Evolutionary conservation across 2,113 vertebrate genomes (phyloP).

Genomic region (Trichomycterus rosablanca): DNA sequence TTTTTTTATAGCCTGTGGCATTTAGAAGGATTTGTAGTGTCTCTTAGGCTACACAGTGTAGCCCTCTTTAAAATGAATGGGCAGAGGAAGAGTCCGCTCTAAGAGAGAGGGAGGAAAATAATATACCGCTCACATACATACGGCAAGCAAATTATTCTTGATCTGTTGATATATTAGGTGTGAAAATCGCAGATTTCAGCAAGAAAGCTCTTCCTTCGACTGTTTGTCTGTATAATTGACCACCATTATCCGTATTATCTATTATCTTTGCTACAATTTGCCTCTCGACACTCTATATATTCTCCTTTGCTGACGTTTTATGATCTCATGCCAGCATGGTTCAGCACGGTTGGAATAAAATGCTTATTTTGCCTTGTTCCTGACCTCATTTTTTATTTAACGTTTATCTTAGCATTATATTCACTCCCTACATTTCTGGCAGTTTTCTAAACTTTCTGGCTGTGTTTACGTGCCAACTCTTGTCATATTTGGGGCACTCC

Average conservation of each 20-base stretch:
- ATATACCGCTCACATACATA: neutral
- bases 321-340: neutral
- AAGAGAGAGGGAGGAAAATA: neutral
- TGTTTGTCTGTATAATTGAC: neutral
- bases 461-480: neutral
- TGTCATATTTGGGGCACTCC: constrained; percentile 9
- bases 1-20: constrained; percentile 4
- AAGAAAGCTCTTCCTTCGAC: neutral
- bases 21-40: constrained; percentile 8
- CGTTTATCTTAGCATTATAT: neutral
- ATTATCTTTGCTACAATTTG: neutral
- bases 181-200: constrained; percentile 1
- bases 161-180: neutral
- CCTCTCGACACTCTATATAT: neutral
- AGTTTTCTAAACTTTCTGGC: constrained; percentile 4
- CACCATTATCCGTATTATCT: neutral
- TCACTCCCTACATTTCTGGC: neutral
- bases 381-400: constrained; percentile 3
- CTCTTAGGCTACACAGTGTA: neutral
- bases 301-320: neutral
- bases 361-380: constrained; percentile 6
- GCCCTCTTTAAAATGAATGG: neutral
- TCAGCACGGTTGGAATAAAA: neutral
- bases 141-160: neutral
- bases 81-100: neutral